Evolutionary conservation across 2,113 vertebrate genomes (phyloP), one percentile per base, ranked within the genome.

Genomic region (Marmota monax): DNA sequence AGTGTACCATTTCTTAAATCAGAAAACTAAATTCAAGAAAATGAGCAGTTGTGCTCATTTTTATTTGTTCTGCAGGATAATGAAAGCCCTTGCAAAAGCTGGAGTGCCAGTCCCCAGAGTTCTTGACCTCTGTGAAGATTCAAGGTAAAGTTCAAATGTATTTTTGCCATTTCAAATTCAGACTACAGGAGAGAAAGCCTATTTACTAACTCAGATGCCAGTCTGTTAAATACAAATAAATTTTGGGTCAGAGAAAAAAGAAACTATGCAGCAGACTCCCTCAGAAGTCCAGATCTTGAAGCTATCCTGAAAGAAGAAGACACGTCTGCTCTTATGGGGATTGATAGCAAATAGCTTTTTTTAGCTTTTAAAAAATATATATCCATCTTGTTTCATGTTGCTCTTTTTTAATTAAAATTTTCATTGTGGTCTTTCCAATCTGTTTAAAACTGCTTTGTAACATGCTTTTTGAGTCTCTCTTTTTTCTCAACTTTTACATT

Each of bases 61-160:
- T 23, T 16, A 17, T 97, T 98, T 94, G 0, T 94, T 63, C 88
- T 94, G 92, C 97, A 99, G 99, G 97, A 13, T 99, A 32, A 97
- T 99, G 98, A 99, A 99, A 97, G 98, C 98, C 37, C 98, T 99
- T 17, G 91, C 94, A 6, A 97, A 94, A 12, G 97, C 97, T 53
- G 98, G 98, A 12, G 94, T 99, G 89, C 99, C 99, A 93, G 99
- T 99, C 42, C 99, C 99, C 67, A 93, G 96, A 84, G 98, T 99
- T 67, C 97, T 99, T 58, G 96, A 97, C 70, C 97, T 99, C 70
- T 99, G 99, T 6, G 98, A 99, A 96, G 99, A 99, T 94, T 96
- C 97, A 67, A 99, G 99, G 99, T 99, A 98, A 98, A 32, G 56
- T 51, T 80, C 20, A 85, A 80, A 56, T 80, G 96, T 88, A 39